Percentiles rank a stretch among this genome's conserved stretches.
These are phyloP conservation scores for Vanacampus margaritifer DNA, from an alignment of 2,113 vertebrate species.

Conservation along the genomic window DNA sequence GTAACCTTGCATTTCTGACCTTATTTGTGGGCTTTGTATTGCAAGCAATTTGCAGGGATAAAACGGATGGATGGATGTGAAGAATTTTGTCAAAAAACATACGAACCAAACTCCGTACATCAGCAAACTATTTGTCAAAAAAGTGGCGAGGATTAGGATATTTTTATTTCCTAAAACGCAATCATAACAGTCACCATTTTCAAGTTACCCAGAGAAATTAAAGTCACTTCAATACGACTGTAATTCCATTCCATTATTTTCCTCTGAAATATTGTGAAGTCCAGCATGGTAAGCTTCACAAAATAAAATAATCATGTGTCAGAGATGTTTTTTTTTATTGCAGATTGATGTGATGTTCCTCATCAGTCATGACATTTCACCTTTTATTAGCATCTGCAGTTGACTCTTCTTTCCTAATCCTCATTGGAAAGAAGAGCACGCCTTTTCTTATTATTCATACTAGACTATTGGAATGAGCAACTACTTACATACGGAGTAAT, in stretches of 20 bases:
- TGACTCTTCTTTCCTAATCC: conserved; percentile 29
- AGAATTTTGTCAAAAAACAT: too few relatives aligned
- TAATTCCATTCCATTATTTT: neutral
- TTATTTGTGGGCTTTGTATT: neutral
- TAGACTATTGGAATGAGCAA: conserved; percentile 51
- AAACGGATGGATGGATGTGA: too few relatives aligned
- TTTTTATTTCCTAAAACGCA: neutral
- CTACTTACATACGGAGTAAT: conserved; percentile 9
- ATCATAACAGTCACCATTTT: neutral
- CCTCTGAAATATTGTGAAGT: neutral
- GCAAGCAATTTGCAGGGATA: neutral
- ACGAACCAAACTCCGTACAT: too few relatives aligned
- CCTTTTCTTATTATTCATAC: conserved; percentile 3
- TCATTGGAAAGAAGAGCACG: conserved; percentile 34
- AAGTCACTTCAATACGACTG: too few relatives aligned
- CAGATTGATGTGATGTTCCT: neutral
- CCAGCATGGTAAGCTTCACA: neutral
- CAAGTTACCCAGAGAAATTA: neutral
- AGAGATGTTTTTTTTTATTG: neutral
- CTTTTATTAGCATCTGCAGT: conserved; percentile 10
- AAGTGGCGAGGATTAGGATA: neutral
- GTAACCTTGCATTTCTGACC: conserved; percentile 20
- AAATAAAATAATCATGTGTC: neutral
- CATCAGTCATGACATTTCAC: conserved; percentile 2
- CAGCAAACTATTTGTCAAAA: neutral